phyloP scores from a whole-genome alignment of 1,140 invertebrate species.

The Drosophila dunni region DNA sequence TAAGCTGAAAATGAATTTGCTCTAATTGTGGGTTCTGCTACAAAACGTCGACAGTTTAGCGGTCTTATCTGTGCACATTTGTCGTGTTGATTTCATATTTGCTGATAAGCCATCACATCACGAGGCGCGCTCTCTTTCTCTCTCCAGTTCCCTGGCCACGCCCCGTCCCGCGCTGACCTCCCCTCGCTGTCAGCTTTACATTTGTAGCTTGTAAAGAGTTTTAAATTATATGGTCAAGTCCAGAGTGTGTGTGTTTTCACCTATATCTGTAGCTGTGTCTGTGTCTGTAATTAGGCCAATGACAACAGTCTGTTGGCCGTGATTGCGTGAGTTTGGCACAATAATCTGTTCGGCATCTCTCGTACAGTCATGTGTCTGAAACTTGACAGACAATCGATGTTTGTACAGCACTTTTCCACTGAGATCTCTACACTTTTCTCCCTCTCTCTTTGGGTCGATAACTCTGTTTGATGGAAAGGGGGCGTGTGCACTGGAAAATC shows the following conservation, averaged over 20 bases:
- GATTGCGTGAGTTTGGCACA: slow-evolving; percentile 39
- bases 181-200: slow-evolving; percentile 11
- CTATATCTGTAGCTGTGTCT: slow-evolving; percentile 11
- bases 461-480: background rate
- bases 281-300: slow-evolving; percentile 49
- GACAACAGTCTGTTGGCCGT: slow-evolving; percentile 18
- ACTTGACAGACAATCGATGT: background rate
- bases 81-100: slow-evolving; percentile 46
- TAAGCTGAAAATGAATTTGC: slow-evolving; percentile 25
- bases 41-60: slow-evolving; percentile 49
- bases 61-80: slow-evolving; percentile 46
- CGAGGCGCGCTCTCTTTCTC: slow-evolving; percentile 17
- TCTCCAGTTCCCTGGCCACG: background rate
- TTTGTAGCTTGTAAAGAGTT: slow-evolving; percentile 32
- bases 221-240: slow-evolving; percentile 30
- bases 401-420: background rate
- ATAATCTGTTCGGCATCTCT: slow-evolving; percentile 1
- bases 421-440: background rate
- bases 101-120: slow-evolving; percentile 54
- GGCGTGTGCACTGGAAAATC: slow-evolving; percentile 33
- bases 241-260: background rate
- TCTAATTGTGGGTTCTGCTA: slow-evolving; percentile 42
- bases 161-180: background rate
- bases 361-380: slow-evolving; percentile 1
- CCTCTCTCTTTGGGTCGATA: background rate